Percentiles rank a stretch among this genome's conserved stretches.
phyloP scores from a whole-genome alignment of 1,140 invertebrate genomes.

The Cotesia glomerata region DNA sequence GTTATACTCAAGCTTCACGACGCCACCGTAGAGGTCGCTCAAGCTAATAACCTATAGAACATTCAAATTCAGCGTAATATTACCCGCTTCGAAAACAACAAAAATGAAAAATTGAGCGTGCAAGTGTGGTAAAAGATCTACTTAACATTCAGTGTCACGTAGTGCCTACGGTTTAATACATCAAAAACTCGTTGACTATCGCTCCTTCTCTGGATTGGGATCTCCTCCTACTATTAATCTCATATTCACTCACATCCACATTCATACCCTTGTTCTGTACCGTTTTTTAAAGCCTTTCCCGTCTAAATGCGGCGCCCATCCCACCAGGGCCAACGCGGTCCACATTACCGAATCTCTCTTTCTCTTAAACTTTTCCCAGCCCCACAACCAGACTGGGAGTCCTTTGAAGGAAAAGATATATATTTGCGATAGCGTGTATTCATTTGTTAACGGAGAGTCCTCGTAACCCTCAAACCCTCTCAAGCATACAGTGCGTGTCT shows the following conservation, averaged over 20 bases:
- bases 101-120: constrained; percentile 1
- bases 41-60: neutral
- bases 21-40: too few species aligned
- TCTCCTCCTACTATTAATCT: neutral
- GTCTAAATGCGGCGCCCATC: constrained; percentile 6
- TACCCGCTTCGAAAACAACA: neutral
- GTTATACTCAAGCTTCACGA: too few species aligned
- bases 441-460: constrained; percentile 53
- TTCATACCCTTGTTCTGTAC: constrained; percentile 4
- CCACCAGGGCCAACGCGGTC: neutral
- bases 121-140: constrained; percentile 54
- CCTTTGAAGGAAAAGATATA: too few species aligned
- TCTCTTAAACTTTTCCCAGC: too few species aligned
- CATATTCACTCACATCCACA: constrained; percentile 4
- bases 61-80: neutral
- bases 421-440: constrained; percentile 36
- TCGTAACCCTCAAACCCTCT: constrained; percentile 42
- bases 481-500: constrained; percentile 47
- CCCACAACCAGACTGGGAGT: too few species aligned
- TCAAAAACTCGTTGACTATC: constrained; percentile 56
- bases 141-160: constrained; percentile 65
- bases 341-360: too few species aligned
- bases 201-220: neutral
- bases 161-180: constrained; percentile 61
- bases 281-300: constrained; percentile 23